phyloP scores from a whole-genome alignment of 2,113 vertebrate species.

The Pristiophorus japonicus region DNA sequence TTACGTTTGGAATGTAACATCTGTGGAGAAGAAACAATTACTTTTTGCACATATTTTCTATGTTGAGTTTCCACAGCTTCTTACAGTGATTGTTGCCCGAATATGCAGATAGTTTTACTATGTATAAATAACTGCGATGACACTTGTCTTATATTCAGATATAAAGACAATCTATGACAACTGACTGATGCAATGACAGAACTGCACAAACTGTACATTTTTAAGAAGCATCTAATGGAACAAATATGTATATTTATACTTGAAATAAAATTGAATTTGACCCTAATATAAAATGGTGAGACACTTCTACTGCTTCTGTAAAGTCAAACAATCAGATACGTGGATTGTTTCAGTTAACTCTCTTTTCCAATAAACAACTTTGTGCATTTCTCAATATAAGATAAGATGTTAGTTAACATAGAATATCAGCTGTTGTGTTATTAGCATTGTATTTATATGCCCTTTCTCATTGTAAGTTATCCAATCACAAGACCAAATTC shows the following conservation, averaged over 20 bases:
- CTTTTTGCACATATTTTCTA: background rate
- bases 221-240: background rate
- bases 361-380: background rate
- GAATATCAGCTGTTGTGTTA: background rate
- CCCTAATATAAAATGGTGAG: background rate
- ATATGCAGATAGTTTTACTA: background rate
- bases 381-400: background rate
- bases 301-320: background rate
- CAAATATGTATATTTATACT: background rate
- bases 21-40: background rate
- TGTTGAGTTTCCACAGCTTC: background rate
- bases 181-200: background rate
- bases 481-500: background rate
- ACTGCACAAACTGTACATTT: background rate
- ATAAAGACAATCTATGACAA: background rate
- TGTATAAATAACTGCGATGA: background rate
- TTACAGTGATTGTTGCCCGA: background rate
- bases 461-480: background rate
- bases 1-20: background rate
- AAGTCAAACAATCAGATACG: background rate
- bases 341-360: background rate
- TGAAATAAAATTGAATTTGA: background rate
- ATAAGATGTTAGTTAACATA: background rate
- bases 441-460: background rate
- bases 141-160: background rate